These are phyloP conservation scores for Plecturocebus donacophilus DNA, from an alignment of 2,113 vertebrate species.

Conservation along the genomic window DNA sequence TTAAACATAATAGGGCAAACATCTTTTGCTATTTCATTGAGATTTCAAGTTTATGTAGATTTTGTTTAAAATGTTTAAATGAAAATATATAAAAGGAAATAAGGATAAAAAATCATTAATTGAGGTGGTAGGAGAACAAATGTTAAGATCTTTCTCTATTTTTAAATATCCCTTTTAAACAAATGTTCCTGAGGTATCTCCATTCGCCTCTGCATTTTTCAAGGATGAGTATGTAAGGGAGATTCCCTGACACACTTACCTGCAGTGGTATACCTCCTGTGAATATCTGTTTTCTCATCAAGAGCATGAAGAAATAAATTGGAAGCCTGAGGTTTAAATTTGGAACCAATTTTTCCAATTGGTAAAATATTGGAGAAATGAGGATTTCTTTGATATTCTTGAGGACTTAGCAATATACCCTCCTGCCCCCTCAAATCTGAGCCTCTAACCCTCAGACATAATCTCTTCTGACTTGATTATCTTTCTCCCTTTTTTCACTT, in stretches of 20 bases:
- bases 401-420: not conserved
- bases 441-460: not conserved
- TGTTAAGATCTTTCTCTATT: not conserved
- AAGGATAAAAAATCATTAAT: not conserved
- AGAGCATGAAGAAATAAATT: constrained; percentile 26
- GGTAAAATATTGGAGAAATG: not conserved
- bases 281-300: constrained; percentile 36
- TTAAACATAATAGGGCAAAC: not conserved
- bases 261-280: not conserved
- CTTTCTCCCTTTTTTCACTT: not conserved
- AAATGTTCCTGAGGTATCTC: not conserved
- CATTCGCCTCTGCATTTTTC: not conserved
- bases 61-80: not conserved
- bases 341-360: not conserved
- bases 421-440: not conserved
- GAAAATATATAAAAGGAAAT: constrained; percentile 1
- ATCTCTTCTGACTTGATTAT: not conserved
- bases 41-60: not conserved
- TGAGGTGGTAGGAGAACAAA: not conserved
- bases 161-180: not conserved
- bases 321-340: not conserved
- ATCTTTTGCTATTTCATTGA: not conserved
- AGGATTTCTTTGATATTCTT: not conserved
- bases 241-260: not conserved
- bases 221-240: not conserved